A percentile compares a stretch with the other conserved stretches of the same genome.
Evolutionary conservation across 2,113 vertebrate species (phyloP).

Genomic region (Pollachius pollachius): DNA sequence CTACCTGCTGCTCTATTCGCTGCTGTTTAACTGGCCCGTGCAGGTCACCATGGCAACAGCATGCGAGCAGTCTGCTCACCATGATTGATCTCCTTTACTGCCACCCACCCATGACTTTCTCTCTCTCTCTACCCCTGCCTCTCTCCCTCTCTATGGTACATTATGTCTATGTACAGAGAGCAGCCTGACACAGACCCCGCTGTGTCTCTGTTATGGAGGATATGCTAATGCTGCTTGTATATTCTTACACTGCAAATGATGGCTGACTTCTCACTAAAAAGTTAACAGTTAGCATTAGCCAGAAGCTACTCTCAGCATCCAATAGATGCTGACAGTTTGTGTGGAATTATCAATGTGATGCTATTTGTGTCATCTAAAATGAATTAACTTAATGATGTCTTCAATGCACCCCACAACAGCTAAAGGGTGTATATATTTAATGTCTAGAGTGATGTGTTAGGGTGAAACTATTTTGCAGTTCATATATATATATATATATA

Average conservation of each 20-base stretch:
- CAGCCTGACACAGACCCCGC: conserved; percentile 19
- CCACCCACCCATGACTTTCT: conserved; percentile 2
- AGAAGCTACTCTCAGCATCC: not conserved
- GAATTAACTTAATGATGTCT: no score
- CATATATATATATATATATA: no score
- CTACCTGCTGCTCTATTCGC: conserved; percentile 30
- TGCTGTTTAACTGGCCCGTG: conserved; percentile 41
- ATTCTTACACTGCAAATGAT: not conserved
- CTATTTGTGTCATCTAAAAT: no score
- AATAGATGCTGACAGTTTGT: no score
- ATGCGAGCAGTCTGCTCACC: conserved; percentile 37
- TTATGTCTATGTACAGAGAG: conserved; percentile 41
- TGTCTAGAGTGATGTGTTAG: no score
- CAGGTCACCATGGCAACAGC: conserved; percentile 67
- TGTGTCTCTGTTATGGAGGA: conserved; percentile 51
- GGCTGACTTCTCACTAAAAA: not conserved
- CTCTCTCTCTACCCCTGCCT: conserved; percentile 23
- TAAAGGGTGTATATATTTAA: no score
- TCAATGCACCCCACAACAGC: no score
- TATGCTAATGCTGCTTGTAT: not conserved
- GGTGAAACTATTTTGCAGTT: no score
- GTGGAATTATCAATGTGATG: no score
- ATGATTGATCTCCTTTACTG: conserved; percentile 12
- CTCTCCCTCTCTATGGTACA: conserved; percentile 3
- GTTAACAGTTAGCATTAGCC: not conserved